Evolutionary conservation across 2,797 vertebrate genomes (phyloP).

Genomic region (Forpus xanthops): DNA sequence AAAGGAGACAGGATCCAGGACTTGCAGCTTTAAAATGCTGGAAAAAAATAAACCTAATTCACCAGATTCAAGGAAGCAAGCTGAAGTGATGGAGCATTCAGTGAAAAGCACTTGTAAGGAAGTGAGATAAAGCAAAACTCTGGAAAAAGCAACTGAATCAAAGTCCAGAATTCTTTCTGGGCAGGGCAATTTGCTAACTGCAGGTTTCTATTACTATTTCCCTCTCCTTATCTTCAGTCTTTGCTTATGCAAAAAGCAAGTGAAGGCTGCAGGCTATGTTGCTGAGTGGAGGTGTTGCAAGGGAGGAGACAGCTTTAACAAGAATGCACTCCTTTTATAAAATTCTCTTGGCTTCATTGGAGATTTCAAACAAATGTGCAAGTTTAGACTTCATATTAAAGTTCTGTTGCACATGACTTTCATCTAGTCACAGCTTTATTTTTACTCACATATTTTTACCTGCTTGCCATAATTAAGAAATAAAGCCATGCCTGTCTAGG

Average conservation of each 20-base stretch:
- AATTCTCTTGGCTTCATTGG: not conserved
- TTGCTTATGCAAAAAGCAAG: not conserved
- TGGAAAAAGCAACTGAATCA: not conserved
- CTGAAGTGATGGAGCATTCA: not conserved
- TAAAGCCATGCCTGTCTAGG: not conserved
- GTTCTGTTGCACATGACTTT: not conserved
- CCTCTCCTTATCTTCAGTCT: not conserved
- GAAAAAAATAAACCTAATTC: not conserved
- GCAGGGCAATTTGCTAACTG: not conserved
- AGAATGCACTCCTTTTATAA: not conserved
- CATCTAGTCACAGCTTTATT: not conserved
- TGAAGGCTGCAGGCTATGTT: not conserved
- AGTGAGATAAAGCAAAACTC: not conserved
- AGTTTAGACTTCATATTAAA: not conserved
- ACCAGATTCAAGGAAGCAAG: not conserved
- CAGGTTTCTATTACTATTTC: not conserved
- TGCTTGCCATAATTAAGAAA: not conserved
- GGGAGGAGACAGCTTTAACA: not conserved
- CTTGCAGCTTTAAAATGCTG: not conserved
- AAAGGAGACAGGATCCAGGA: conserved; percentile 7
- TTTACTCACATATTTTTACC: not conserved
- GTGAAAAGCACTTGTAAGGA: not conserved
- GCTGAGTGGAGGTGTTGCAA: not conserved
- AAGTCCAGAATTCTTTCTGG: not conserved
- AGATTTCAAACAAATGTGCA: not conserved